Evolutionary conservation across 2,113 vertebrate genomes (phyloP).

Genomic region (Cochlearius cochlearius): DNA sequence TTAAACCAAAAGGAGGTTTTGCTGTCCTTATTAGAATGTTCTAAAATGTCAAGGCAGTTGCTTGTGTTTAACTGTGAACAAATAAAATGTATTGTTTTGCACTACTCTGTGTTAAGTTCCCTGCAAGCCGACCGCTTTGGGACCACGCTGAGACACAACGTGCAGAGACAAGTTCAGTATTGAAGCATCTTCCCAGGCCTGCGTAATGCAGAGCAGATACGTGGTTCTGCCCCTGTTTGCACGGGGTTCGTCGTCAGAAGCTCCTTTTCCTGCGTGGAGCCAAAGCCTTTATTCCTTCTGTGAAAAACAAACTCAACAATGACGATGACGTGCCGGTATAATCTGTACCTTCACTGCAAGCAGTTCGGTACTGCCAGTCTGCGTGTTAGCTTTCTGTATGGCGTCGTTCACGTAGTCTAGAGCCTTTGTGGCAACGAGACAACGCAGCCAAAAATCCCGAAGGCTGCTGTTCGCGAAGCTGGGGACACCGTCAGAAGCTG

Average conservation of each 20-base stretch:
- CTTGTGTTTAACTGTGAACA: slow-evolving; percentile 99
- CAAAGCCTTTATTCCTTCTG: not conserved
- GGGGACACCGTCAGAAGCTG: not conserved
- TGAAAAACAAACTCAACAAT: not conserved
- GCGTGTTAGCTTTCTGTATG: rapidly evolving
- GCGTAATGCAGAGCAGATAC: not conserved
- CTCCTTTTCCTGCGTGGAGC: not conserved
- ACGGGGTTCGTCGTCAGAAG: not conserved
- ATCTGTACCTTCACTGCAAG: not conserved
- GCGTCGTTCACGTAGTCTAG: not conserved
- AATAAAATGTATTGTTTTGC: slow-evolving; percentile 98
- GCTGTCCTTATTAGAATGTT: slow-evolving; percentile 83
- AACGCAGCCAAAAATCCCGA: not conserved
- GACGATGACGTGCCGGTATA: rapidly evolving
- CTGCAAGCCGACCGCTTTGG: not conserved
- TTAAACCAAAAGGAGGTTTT: slow-evolving; percentile 72
- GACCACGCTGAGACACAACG: not conserved
- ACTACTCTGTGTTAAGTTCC: slow-evolving; percentile 73
- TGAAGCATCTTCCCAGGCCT: not conserved
- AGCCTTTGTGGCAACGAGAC: not conserved
- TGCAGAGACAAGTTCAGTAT: not conserved
- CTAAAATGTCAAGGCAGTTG: slow-evolving; percentile 88
- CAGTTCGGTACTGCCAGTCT: not conserved
- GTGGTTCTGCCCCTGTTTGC: not conserved
- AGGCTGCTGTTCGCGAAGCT: not conserved